Evolutionary conservation across 2,888 invertebrate genomes (phyloP), one percentile per base, ranked within the genome.

Genomic region (Labia minor): DNA sequence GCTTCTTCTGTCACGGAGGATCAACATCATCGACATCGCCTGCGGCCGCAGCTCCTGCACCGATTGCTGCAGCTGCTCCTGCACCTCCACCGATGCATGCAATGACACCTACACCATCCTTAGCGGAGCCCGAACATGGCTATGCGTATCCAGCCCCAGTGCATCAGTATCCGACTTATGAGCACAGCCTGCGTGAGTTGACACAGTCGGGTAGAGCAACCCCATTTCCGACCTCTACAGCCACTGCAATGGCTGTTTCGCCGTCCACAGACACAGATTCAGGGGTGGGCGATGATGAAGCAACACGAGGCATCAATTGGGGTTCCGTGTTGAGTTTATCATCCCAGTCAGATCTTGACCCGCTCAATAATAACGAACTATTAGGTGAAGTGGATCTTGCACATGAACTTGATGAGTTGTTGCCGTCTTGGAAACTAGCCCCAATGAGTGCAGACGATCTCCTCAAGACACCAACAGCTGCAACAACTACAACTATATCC

Each of bases 251-350:
- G 78, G 66, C 76, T 77, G 72, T 82, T 81, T 71, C 88, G 88
- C 76, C 85, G 83, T 65, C 89, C 89, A 77, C 88, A 88, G 70
- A 72, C 65, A 67, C 69, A 20, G 72, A 73, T 70, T 70, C 73
- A 11, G 69, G 72, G 33, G 70, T 73, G 62, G 74, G 73, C 70
- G 81, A 80, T 70, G 85, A 86, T 69, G 86, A 88, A 72, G 82
- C 83, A 75, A 86, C 85, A 75, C 85, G 90, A 72, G 86, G 89
- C 73, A 92, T 93, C 78, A 92, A 92, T 80, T 93, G 93, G 93
- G 90, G 92, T 77, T 92, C 92, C 65, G 92, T 93, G 74, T 83
- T 93, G 71, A 91, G 90, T 76, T 83, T 93, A 64, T 89, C 90
- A 72, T 90, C 90, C 72, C 90, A 92, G 75, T 90, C 90, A 69